Base-by-base conservation (phyloP, 1,140 invertebrate genomes). In the Leguminivora glycinivorella region DNA sequence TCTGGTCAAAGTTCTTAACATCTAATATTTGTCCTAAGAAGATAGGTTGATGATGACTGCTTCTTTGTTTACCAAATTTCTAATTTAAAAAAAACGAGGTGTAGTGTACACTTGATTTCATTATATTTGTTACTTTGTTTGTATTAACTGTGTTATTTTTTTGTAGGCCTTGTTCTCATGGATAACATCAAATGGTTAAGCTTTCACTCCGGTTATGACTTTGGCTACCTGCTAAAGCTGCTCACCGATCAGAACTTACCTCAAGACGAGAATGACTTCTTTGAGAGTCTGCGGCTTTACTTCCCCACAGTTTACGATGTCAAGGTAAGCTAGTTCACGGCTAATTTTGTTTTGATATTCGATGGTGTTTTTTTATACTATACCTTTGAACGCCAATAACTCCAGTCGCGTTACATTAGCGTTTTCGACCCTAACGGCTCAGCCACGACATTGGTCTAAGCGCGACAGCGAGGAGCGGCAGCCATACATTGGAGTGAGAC, bases 231-330 rank as follows among this genome's bases (percentile, higher is more conserved):
- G 70, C 89, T 99, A 7, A 99, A 99, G 92, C 92, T 99, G n/a
- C 93, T 99, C 38, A 98, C 97, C 0, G 96, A 98, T 90, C 95
- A 96, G 84, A 96, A 97, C 89, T 92, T 99, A 73, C 98, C 98
- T 26, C 93, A 95, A 75, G 97, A 98, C 83, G 98, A 99, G 88
- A 95, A 95, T 77, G 97, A 98, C 83, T 99, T 99, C 87, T 99
- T 99, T 89, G 97, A 98, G 80, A 93, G 97, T 68, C 92, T 99
- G 47, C 95, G 96, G 87, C 94, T 98, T 78, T 99, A 98, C 86
- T 99, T 99, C 92, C 98, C 98, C 56, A 97, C 96, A 71, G 97
- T 99, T 72, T 99, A 99, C 90, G 98, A 99, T 93, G 97, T 99
- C 56, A 99, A 98, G 93, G 95, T 96, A 92, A 89, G 83, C 17